Evolutionary conservation across 2,113 vertebrate species (phyloP).

Genomic region (Eonycteris spelaea): DNA sequence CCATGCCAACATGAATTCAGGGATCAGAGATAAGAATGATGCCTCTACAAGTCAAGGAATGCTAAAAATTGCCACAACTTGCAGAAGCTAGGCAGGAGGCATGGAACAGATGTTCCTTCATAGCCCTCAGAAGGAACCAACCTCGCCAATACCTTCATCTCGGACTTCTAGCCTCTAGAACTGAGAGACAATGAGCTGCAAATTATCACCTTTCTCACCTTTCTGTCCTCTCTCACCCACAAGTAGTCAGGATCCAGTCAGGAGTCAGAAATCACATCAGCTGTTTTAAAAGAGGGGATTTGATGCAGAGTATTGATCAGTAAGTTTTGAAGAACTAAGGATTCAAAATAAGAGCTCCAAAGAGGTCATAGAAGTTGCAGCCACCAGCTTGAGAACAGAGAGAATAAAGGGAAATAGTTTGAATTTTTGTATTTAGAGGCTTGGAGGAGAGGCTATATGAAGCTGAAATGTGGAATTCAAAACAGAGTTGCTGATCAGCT

Average conservation of each 20-base stretch:
- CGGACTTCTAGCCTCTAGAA: not conserved
- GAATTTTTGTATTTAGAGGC: not conserved
- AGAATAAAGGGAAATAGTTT: not conserved
- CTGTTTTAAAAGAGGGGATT: constrained; percentile 2
- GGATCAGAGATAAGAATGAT: not conserved
- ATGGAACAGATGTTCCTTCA: not conserved
- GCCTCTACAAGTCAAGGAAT: not conserved
- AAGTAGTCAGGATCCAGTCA: not conserved
- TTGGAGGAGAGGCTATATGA: not conserved
- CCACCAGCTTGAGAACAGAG: not conserved
- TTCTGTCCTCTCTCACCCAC: not conserved
- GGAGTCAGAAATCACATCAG: not conserved
- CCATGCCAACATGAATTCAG: not conserved
- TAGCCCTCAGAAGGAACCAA: not conserved
- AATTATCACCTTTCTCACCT: not conserved
- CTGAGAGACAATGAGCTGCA: no score
- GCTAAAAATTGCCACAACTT: not conserved
- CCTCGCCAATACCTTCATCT: not conserved
- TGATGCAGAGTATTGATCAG: not conserved
- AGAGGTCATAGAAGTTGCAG: not conserved
- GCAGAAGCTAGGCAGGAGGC: not conserved
- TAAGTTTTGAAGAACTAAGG: not conserved
- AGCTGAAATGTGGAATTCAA: not conserved
- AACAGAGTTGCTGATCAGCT: not conserved
- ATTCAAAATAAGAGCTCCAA: not conserved